A percentile compares a stretch with the other conserved stretches of the same genome.
Evolutionary conservation across 2,113 vertebrate species (phyloP).

Genomic region (Calidris pugnax): DNA sequence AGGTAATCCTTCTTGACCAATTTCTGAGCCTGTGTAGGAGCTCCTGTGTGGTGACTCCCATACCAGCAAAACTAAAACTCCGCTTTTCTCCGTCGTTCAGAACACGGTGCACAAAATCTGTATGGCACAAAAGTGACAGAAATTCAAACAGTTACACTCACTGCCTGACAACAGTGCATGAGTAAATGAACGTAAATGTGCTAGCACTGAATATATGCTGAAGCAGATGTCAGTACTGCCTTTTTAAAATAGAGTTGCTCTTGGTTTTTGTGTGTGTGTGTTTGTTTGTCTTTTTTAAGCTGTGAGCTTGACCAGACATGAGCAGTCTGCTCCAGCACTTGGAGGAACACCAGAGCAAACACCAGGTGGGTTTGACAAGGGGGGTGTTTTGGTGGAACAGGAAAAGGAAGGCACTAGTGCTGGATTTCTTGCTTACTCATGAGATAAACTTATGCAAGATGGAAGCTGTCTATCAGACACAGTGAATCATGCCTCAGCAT

Average conservation of each 20-base stretch:
- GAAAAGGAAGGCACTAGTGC: neutral
- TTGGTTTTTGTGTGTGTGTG: conserved; percentile 59
- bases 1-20: neutral
- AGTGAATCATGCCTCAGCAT: neutral
- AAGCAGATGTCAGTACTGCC: conserved; percentile 51
- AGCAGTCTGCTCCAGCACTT: conserved; percentile 95
- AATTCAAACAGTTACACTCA: neutral
- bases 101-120: neutral
- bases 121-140: neutral
- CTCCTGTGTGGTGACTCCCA: neutral
- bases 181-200: conserved; percentile 15
- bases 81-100: no score
- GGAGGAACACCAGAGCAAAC: conserved; percentile 81
- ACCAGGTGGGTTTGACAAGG: conserved; percentile 75
- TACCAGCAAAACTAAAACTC: neutral
- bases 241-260: conserved; percentile 75
- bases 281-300: conserved; percentile 76
- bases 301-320: conserved; percentile 94
- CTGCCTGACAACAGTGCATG: neutral
- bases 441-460: neutral
- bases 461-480: neutral
- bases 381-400: conserved; percentile 8
- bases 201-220: conserved; percentile 39
- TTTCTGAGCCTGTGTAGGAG: neutral
- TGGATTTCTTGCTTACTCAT: neutral